Conservation (phyloP, 2,797 vertebrate species). For the Melopsittacus undulatus region DNA sequence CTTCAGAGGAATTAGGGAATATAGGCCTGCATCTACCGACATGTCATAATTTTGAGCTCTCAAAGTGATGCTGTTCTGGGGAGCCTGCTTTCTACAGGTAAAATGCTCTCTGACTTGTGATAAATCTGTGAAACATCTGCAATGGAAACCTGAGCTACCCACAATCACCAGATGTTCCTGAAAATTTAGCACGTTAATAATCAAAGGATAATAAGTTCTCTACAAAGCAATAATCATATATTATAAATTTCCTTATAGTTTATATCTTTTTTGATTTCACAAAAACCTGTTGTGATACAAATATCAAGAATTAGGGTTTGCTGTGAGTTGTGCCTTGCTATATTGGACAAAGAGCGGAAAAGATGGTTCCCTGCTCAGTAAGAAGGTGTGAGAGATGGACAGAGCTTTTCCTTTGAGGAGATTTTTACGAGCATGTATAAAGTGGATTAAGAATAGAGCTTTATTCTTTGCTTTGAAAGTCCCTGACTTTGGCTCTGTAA, state of each 20-base stretch:
- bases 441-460: not conserved
- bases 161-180: not conserved
- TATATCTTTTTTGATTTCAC: not conserved
- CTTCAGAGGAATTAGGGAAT: not conserved
- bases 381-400: not conserved
- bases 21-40: not conserved
- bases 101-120: not conserved
- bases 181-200: not conserved
- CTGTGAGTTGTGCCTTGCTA: not conserved
- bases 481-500: not conserved
- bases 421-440: not conserved
- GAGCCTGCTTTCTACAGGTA: not conserved
- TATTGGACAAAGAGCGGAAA: not conserved
- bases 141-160: not conserved
- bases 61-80: not conserved
- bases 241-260: not conserved
- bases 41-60: not conserved
- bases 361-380: not conserved
- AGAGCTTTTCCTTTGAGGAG: not conserved
- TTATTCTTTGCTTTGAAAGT: not conserved
- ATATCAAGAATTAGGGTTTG: not conserved
- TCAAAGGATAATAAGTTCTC: not conserved
- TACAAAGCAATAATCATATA: not conserved
- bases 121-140: not conserved
- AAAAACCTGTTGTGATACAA: not conserved